These are phyloP conservation scores for Austrolebias charrua DNA, from an alignment of 2,797 vertebrate species.

Conservation along the genomic window DNA sequence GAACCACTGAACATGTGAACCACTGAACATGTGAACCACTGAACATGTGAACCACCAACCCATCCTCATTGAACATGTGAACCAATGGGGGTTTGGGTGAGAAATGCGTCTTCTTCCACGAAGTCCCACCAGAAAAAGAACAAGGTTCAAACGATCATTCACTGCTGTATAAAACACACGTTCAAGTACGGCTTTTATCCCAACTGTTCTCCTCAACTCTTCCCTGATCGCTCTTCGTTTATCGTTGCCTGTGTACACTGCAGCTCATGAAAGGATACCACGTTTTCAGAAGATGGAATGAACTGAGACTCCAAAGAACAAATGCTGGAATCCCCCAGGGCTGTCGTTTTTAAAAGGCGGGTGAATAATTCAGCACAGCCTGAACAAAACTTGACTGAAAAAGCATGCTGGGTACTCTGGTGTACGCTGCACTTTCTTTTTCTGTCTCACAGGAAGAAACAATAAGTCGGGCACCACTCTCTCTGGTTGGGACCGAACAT, in stretches of 20 bases:
- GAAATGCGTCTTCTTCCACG: constrained; percentile 28
- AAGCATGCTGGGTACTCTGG: constrained; percentile 36
- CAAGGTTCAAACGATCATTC: constrained; percentile 51
- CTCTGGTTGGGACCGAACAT: constrained; percentile 35
- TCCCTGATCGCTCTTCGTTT: constrained; percentile 51
- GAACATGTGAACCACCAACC: constrained; percentile 40
- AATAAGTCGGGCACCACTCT: constrained; percentile 45
- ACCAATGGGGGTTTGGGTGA: constrained; percentile 30
- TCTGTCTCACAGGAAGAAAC: constrained; percentile 61
- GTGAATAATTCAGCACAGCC: constrained; percentile 73
- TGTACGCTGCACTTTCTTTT: constrained; percentile 52
- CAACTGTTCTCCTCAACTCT: constrained; percentile 18
- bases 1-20: neutral
- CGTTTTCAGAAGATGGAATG: constrained; percentile 46
- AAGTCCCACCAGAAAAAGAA: constrained; percentile 52
- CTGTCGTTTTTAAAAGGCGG: constrained; percentile 65
- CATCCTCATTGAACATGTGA: neutral
- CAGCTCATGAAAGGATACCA: constrained; percentile 40
- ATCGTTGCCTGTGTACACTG: constrained; percentile 27
- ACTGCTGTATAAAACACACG: constrained; percentile 41
- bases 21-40: constrained; percentile 13
- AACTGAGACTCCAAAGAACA: constrained; percentile 42
- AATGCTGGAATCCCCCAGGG: constrained; percentile 60
- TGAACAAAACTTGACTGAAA: constrained; percentile 69
- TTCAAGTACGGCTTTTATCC: constrained; percentile 40